Conservation (phyloP, 2,113 vertebrate species). For the Pycnonotus jocosus region DNA sequence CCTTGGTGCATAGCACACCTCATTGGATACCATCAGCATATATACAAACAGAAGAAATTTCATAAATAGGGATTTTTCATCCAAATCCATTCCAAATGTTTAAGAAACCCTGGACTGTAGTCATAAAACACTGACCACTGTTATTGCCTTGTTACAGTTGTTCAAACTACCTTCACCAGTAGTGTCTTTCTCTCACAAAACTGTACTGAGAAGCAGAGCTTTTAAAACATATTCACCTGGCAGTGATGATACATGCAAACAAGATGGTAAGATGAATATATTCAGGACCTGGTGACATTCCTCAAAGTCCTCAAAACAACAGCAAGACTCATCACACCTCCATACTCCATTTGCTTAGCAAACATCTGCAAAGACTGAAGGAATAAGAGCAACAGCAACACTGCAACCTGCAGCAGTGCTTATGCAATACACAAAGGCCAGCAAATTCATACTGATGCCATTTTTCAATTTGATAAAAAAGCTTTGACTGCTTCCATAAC, state of each 20-base stretch:
- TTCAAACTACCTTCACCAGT: neutral
- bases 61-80: neutral
- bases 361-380: neutral
- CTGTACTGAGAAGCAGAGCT: neutral
- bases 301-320: neutral
- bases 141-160: neutral
- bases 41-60: neutral
- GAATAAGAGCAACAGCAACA: neutral
- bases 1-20: neutral
- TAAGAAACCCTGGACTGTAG: neutral
- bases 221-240: neutral
- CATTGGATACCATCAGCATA: neutral
- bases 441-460: neutral
- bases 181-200: neutral
- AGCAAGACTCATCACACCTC: neutral
- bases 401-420: neutral
- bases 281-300: neutral
- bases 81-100: neutral
- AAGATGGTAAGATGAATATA: neutral
- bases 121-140: neutral
- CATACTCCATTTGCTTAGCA: fast-evolving
- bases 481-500: neutral
- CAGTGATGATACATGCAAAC: neutral
- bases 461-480: neutral
- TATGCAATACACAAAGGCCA: neutral